Percentiles rank a stretch among this genome's conserved stretches.
Evolutionary conservation across 2,888 invertebrate species (phyloP).

Genomic region (Parelbella ahira): DNA sequence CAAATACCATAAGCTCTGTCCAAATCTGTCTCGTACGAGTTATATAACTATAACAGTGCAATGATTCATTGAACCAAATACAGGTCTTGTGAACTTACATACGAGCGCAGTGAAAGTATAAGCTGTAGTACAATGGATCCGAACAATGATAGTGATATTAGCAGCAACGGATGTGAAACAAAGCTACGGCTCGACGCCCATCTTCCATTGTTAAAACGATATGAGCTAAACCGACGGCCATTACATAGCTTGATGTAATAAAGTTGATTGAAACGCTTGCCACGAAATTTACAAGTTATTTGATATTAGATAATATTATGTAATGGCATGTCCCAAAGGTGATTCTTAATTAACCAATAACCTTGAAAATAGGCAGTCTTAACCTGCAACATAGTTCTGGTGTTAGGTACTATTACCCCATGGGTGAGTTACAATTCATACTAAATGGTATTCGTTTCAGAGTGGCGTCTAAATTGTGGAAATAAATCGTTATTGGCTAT

Average conservation of each 20-base stretch:
- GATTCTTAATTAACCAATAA: too few species aligned
- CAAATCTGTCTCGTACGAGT: background rate
- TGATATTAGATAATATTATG: too few species aligned
- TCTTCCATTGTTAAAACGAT: constrained; percentile 15
- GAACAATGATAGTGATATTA: constrained; percentile 22
- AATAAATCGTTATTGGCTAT: constrained; percentile 11
- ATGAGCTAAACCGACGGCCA: background rate
- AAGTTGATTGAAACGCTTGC: too few species aligned
- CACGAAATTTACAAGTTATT: too few species aligned
- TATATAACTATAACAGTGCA: background rate
- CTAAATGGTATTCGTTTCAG: too few species aligned
- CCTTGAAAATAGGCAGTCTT: too few species aligned
- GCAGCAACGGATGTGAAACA: constrained; percentile 18
- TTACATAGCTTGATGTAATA: too few species aligned
- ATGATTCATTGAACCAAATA: constrained; percentile 12
- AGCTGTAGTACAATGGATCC: constrained; percentile 10
- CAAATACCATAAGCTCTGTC: too few species aligned
- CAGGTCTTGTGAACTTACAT: constrained; percentile 14
- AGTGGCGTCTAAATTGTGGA: background rate
- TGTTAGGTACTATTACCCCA: too few species aligned
- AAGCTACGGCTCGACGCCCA: constrained; percentile 18
- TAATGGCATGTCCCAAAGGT: too few species aligned
- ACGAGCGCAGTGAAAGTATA: constrained; percentile 19
- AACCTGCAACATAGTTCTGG: too few species aligned
- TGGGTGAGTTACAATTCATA: too few species aligned